These are phyloP conservation scores for Aricia artaxerxes DNA, from an alignment of 2,888 invertebrate genomes.

Conservation along the genomic window DNA sequence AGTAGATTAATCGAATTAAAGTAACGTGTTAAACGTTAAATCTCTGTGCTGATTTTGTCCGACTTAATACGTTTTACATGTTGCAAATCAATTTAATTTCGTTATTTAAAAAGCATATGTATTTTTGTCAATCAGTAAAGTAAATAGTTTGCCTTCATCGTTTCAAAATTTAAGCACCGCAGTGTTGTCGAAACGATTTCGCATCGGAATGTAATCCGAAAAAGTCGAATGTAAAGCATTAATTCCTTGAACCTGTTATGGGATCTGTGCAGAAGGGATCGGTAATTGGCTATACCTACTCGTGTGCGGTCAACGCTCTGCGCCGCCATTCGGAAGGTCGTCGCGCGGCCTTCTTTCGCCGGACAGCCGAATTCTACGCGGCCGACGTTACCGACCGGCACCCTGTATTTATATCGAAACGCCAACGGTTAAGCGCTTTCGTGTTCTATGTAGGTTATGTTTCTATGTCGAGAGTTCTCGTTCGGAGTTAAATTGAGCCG, in stretches of 20 bases:
- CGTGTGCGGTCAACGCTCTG: conserved; percentile 66
- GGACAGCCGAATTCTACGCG: conserved; percentile 53
- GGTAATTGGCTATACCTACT: conserved; percentile 40
- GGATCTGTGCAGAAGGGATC: conserved; percentile 10
- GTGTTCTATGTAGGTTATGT: conserved; percentile 74
- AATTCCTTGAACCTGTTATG: conserved; percentile 11
- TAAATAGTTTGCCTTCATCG: neutral
- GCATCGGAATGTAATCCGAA: neutral
- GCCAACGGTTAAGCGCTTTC: conserved; percentile 75
- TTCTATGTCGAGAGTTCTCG: conserved; percentile 71
- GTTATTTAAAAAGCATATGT: too few species aligned
- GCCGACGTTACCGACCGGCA: conserved; percentile 48
- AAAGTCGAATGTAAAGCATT: neutral
- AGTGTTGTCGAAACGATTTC: neutral
- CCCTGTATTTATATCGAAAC: conserved; percentile 73
- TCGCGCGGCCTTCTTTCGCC: conserved; percentile 75
- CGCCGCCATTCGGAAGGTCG: conserved; percentile 74
- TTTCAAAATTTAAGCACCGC: neutral
- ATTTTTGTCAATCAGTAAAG: neutral
- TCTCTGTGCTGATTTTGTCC: neutral
- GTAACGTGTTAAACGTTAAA: neutral
- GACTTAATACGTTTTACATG: conserved; percentile 2
- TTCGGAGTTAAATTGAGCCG: conserved; percentile 44
- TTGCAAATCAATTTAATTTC: neutral
- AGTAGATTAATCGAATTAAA: conserved; percentile 17